phyloP scores from a whole-genome alignment of 2,113 vertebrate species.

The Ceuthmochares aereus region DNA sequence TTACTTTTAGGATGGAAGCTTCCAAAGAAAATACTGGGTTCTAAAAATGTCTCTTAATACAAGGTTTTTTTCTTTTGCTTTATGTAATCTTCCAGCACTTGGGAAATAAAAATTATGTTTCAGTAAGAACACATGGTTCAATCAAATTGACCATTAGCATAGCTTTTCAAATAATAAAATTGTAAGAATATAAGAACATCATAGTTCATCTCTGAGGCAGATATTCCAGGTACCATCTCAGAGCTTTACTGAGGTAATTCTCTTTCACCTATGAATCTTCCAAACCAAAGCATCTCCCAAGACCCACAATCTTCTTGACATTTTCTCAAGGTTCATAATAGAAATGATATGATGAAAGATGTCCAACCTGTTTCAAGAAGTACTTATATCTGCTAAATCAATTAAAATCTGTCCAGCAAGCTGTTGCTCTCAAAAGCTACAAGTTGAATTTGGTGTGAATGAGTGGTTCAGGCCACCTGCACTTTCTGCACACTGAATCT shows the following conservation, averaged over 20 bases:
- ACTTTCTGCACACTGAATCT: background rate
- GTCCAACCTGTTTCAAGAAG: background rate
- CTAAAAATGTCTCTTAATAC: background rate
- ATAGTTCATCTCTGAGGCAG: background rate
- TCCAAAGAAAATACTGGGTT: background rate
- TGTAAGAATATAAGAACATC: background rate
- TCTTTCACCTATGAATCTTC: background rate
- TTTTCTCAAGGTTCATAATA: background rate
- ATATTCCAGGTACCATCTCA: fast-evolving
- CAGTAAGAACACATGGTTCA: background rate
- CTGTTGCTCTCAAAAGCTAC: background rate
- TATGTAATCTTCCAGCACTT: background rate
- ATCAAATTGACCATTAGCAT: background rate
- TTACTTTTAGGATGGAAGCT: background rate
- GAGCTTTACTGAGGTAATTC: background rate
- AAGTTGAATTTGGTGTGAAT: background rate
- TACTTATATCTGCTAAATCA: background rate
- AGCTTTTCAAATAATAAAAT: background rate
- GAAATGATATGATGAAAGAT: background rate
- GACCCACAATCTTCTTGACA: background rate
- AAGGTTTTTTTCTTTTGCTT: background rate
- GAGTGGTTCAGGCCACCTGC: background rate
- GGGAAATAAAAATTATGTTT: background rate
- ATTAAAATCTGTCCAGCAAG: background rate
- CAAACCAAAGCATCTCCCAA: background rate